These are phyloP conservation scores for Pteronura brasiliensis DNA, from an alignment of 2,113 vertebrate genomes.

Conservation along the genomic window DNA sequence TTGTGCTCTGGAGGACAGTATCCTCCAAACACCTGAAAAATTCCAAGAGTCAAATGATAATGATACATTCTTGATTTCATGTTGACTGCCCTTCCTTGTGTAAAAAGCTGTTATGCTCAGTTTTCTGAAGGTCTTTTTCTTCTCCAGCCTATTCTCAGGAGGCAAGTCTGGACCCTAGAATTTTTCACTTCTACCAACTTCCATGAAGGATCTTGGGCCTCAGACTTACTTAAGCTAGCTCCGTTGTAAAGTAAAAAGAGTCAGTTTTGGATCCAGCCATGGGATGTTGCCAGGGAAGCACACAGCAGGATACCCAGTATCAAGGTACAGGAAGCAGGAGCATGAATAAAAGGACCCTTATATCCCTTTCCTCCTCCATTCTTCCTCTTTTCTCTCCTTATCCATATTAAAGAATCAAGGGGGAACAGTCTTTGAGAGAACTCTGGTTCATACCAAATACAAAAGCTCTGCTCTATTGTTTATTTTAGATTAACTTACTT, in stretches of 20 bases:
- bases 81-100: not conserved
- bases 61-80: not conserved
- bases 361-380: no score
- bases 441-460: not conserved
- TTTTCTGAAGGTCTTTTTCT: not conserved
- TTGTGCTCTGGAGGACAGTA: not conserved
- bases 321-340: not conserved
- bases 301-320: not conserved
- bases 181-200: not conserved
- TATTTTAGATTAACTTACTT: not conserved
- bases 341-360: not conserved
- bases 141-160: not conserved
- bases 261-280: not conserved
- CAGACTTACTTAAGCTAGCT: not conserved
- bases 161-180: not conserved
- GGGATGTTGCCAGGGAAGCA: not conserved
- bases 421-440: not conserved
- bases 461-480: not conserved
- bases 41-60: not conserved
- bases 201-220: not conserved
- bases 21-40: not conserved
- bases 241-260: not conserved
- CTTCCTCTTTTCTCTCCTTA: not conserved
- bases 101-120: not conserved
- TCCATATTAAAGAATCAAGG: not conserved